Percentiles rank a stretch among this genome's conserved stretches.
Conservation (phyloP, 2,113 vertebrate species). For the Caranx melampygus region DNA sequence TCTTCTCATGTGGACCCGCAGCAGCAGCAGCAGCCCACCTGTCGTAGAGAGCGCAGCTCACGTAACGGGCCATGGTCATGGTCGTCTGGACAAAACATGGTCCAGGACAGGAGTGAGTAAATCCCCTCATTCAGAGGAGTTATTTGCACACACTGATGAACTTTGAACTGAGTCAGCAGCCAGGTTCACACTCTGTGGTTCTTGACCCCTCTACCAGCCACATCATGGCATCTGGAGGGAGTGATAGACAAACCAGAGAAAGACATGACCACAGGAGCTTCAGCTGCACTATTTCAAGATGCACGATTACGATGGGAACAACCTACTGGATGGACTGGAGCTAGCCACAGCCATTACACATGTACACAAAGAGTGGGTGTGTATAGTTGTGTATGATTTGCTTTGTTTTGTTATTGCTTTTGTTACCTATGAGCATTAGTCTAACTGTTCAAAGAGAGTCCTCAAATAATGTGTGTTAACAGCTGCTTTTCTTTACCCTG, state of each 20-base stretch:
- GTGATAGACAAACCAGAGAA: slow-evolving; percentile 94
- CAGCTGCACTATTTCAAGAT: slow-evolving; percentile 99
- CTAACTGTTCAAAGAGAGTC: not conserved
- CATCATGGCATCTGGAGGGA: slow-evolving; percentile 96
- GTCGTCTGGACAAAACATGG: slow-evolving; percentile 89
- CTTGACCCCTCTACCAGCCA: slow-evolving; percentile 81
- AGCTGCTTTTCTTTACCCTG: not conserved
- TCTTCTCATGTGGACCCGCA: slow-evolving; percentile 69
- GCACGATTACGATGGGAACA: slow-evolving; percentile 98
- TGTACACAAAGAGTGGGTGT: slow-evolving; percentile 91
- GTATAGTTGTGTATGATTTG: not conserved
- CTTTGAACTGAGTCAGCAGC: slow-evolving; percentile 29
- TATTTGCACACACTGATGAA: slow-evolving; percentile 22
- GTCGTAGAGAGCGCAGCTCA: slow-evolving; percentile 61
- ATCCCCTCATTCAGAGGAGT: no score
- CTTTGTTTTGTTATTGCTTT: not conserved
- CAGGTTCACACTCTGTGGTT: not conserved
- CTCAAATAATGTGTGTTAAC: not conserved
- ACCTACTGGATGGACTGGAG: slow-evolving; percentile 94
- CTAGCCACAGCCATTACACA: slow-evolving; percentile 96
- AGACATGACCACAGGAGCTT: slow-evolving; percentile 96
- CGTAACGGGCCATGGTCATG: slow-evolving; percentile 63
- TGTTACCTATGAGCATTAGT: not conserved
- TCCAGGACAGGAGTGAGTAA: slow-evolving; percentile 95
- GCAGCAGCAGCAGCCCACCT: slow-evolving; percentile 65